These are phyloP conservation scores for Fopius arisanus DNA, from an alignment of 1,140 invertebrate species.

Conservation along the genomic window DNA sequence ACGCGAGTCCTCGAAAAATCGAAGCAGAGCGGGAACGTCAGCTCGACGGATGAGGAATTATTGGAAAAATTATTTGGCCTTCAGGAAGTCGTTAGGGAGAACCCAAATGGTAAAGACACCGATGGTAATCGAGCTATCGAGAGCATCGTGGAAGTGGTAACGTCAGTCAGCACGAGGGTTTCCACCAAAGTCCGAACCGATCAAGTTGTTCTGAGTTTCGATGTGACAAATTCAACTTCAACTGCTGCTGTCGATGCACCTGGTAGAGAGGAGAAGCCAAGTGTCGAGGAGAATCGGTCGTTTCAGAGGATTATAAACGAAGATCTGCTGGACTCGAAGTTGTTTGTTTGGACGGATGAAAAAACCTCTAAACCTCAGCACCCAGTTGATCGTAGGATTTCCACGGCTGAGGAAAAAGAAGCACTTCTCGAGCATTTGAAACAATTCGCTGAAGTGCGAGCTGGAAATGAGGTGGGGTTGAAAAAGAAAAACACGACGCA, in stretches of 20 bases:
- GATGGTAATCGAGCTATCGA: conserved; percentile 32
- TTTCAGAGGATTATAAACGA: conserved; percentile 18
- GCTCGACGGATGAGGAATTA: conserved; percentile 37
- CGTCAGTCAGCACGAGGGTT: conserved; percentile 59
- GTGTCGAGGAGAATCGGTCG: conserved; percentile 34
- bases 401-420: conserved; percentile 39
- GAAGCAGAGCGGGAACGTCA: not conserved
- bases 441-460: conserved; percentile 45
- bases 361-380: conserved; percentile 21
- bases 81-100: not conserved
- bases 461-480: conserved; percentile 24
- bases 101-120: not conserved
- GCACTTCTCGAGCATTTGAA: conserved; percentile 47
- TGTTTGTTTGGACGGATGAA: conserved; percentile 15
- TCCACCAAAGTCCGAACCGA: conserved; percentile 51
- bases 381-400: conserved; percentile 52
- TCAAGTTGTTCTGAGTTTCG: conserved; percentile 48
- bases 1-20: conserved; percentile 28
- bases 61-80: conserved; percentile 50
- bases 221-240: conserved; percentile 42
- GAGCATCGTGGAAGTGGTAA: conserved; percentile 60
- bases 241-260: conserved; percentile 21
- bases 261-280: not conserved
- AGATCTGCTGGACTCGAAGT: not conserved
- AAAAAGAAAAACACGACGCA: conserved; percentile 30